These are phyloP conservation scores for Parambassis ranga DNA, from an alignment of 2,797 vertebrate genomes.

Conservation along the genomic window DNA sequence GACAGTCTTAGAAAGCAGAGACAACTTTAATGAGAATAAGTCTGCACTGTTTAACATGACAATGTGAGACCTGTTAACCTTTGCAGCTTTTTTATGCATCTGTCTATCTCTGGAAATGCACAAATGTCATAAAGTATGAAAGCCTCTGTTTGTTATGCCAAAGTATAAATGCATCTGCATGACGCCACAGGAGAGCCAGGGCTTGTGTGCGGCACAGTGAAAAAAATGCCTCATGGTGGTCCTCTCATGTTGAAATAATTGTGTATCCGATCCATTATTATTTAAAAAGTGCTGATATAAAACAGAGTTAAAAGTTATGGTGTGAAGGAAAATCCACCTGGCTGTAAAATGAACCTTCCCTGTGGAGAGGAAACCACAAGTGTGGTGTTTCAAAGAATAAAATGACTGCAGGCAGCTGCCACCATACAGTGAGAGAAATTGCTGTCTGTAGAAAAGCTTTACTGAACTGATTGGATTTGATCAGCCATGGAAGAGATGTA, in stretches of 20 bases:
- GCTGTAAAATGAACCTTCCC: background rate
- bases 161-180: background rate
- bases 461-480: slow-evolving; percentile 18
- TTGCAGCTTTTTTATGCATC: background rate
- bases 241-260: background rate
- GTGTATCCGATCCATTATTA: background rate
- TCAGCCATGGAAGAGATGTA: slow-evolving; percentile 12
- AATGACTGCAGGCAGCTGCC: background rate
- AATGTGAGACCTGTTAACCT: background rate
- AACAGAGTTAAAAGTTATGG: background rate
- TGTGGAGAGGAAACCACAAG: background rate
- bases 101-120: background rate
- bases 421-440: background rate
- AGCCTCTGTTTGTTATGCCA: background rate
- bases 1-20: no score
- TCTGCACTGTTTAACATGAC: no score
- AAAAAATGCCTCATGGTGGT: background rate
- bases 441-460: background rate
- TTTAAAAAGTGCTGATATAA: background rate
- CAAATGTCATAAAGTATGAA: background rate
- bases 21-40: no score
- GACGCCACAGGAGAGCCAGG: background rate
- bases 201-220: background rate
- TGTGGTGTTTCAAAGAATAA: background rate
- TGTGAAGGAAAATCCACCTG: background rate